Percentiles rank a stretch among this genome's conserved stretches.
Evolutionary conservation across 2,113 vertebrate species (phyloP).

Genomic region (Pica pica): DNA sequence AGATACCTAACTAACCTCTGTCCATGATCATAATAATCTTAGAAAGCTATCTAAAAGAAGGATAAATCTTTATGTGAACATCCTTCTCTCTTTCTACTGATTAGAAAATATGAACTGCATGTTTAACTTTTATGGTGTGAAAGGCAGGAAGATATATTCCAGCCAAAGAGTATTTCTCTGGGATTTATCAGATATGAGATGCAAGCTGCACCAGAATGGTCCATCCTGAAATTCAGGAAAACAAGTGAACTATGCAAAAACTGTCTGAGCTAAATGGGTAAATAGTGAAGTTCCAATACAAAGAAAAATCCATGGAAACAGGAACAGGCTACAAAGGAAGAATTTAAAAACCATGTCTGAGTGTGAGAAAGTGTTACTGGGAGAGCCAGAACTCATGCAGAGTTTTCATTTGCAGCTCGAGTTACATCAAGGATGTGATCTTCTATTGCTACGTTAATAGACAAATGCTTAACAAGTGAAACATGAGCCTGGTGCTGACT

Average conservation of each 20-base stretch:
- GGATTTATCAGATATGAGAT: not conserved
- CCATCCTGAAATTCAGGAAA: not conserved
- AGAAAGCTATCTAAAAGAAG: not conserved
- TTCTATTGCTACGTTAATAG: not conserved
- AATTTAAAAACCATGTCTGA: not conserved
- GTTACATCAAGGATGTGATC: not conserved
- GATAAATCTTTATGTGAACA: not conserved
- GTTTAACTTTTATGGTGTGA: not conserved
- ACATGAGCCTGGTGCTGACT: not conserved
- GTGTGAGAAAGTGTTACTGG: not conserved
- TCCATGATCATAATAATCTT: not conserved
- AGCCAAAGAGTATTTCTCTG: not conserved
- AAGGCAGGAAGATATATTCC: not conserved
- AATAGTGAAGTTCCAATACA: not conserved
- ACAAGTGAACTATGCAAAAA: not conserved
- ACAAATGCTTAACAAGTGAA: not conserved
- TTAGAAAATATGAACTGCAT: not conserved
- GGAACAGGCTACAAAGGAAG: not conserved
- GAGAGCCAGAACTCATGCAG: not conserved
- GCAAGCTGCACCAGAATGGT: not conserved
- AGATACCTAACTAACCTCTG: not conserved
- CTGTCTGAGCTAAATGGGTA: not conserved
- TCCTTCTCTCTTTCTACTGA: not conserved
- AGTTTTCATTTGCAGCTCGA: not conserved
- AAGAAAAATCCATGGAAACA: not conserved